Percentiles rank a stretch among this genome's conserved stretches.
Evolutionary conservation across 2,113 vertebrate species (phyloP).

Genomic region (Chaetura pelagica): DNA sequence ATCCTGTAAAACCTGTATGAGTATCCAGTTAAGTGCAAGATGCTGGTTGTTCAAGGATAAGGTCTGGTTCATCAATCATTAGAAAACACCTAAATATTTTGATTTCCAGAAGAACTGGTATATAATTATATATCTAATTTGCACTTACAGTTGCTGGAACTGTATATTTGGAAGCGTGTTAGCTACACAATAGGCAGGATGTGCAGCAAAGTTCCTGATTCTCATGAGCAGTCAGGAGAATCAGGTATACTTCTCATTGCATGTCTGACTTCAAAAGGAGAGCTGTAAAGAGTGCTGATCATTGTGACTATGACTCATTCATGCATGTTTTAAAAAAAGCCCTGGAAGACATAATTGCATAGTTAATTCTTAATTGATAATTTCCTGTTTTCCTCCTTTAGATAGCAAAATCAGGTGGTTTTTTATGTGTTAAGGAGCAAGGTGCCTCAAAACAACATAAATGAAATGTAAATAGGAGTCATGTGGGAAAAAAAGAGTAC

Average conservation of each 20-base stretch:
- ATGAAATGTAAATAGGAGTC: constrained; percentile 18
- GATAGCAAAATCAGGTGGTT: constrained; percentile 42
- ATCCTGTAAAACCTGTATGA: background rate
- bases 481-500: background rate
- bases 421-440: constrained; percentile 42
- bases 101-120: background rate
- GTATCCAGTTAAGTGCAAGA: background rate
- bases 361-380: constrained; percentile 20
- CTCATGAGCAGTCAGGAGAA: background rate
- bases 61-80: background rate
- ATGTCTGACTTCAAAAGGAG: background rate
- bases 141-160: background rate
- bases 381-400: constrained; percentile 51
- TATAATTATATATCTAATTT: constrained; percentile 54
- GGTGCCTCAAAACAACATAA: constrained; percentile 14
- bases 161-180: background rate
- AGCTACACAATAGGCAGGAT: background rate
- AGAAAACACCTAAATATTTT: background rate
- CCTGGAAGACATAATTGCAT: background rate
- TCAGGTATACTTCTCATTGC: background rate
- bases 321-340: constrained; percentile 22
- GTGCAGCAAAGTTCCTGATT: background rate
- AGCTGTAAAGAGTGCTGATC: background rate
- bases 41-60: background rate
- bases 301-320: background rate